Conservation (phyloP, 2,888 invertebrate species). For the Drosophila neoperkinsi region DNA sequence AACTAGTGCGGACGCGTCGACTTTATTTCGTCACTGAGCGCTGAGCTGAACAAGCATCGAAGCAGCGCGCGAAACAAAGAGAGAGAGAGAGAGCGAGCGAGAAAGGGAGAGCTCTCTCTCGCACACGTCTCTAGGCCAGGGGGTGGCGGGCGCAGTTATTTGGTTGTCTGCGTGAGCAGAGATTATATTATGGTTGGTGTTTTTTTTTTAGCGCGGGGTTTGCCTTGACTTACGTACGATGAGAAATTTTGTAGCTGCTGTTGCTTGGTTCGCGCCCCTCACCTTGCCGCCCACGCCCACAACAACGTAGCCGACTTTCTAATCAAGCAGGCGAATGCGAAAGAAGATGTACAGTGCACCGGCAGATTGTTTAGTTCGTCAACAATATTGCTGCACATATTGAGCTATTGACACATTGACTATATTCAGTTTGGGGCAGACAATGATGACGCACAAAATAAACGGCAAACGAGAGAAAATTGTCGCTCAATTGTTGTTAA, state of each 20-base stretch:
- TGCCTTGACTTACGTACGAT: slow-evolving; percentile 37
- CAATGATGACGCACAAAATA: slow-evolving; percentile 77
- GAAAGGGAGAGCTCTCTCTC: slow-evolving; percentile 2
- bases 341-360: slow-evolving; percentile 58
- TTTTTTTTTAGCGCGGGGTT: slow-evolving; percentile 51
- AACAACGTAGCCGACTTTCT: slow-evolving; percentile 65
- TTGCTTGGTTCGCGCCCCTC: slow-evolving; percentile 35
- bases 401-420: slow-evolving; percentile 12
- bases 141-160: slow-evolving; percentile 33
- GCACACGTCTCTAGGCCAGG: neutral
- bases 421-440: slow-evolving; percentile 19
- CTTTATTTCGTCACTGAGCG: slow-evolving; percentile 59
- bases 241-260: slow-evolving; percentile 61
- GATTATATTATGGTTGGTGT: slow-evolving; percentile 44
- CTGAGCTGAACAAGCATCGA: slow-evolving; percentile 20
- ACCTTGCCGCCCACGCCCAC: slow-evolving; percentile 20
- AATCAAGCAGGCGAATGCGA: slow-evolving; percentile 68
- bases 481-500: slow-evolving; percentile 15
- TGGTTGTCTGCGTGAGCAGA: slow-evolving; percentile 47
- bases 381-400: slow-evolving; percentile 57
- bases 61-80: slow-evolving; percentile 7
- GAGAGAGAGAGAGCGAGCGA: slow-evolving; percentile 9
- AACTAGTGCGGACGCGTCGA: slow-evolving; percentile 16
- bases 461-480: slow-evolving; percentile 46
- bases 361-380: slow-evolving; percentile 57